These are phyloP conservation scores for Sparus aurata DNA, from an alignment of 2,797 vertebrate species.

Conservation along the genomic window DNA sequence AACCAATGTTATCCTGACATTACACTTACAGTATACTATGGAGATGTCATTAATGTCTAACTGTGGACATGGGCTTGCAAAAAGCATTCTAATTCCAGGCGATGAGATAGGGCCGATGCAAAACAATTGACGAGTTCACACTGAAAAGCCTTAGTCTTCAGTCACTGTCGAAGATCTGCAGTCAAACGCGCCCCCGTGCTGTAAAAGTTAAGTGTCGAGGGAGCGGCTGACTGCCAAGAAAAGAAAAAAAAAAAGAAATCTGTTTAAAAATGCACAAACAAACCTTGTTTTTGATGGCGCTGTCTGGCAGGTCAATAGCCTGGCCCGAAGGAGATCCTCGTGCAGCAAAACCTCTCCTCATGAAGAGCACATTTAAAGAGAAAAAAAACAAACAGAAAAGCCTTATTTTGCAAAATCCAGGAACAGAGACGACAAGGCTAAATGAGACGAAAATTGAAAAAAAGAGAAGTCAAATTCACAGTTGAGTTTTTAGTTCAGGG, in stretches of 20 bases:
- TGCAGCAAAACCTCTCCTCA: constrained; percentile 71
- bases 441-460: constrained; percentile 27
- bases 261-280: constrained; percentile 79
- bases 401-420: constrained; percentile 69
- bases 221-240: constrained; percentile 48
- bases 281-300: constrained; percentile 86
- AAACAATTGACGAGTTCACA: constrained; percentile 31
- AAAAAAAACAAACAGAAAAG: constrained; percentile 40
- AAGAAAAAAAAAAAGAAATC: constrained; percentile 49
- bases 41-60: constrained; percentile 61
- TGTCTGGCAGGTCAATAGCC: constrained; percentile 68
- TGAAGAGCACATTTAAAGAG: constrained; percentile 75
- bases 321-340: constrained; percentile 64
- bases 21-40: constrained; percentile 57
- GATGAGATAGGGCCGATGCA: constrained; percentile 32
- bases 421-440: constrained; percentile 48
- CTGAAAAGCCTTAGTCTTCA: constrained; percentile 74
- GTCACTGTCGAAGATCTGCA: constrained; percentile 52
- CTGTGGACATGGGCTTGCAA: constrained; percentile 55
- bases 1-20: constrained; percentile 59
- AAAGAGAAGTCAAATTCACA: constrained; percentile 27
- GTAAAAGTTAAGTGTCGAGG: constrained; percentile 38
- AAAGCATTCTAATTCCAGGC: constrained; percentile 36
- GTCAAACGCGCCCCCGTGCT: constrained; percentile 58
- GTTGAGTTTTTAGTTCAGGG: constrained; percentile 44